Conservation (phyloP, 2,113 vertebrate species). For the Corydoras sp. region DNA sequence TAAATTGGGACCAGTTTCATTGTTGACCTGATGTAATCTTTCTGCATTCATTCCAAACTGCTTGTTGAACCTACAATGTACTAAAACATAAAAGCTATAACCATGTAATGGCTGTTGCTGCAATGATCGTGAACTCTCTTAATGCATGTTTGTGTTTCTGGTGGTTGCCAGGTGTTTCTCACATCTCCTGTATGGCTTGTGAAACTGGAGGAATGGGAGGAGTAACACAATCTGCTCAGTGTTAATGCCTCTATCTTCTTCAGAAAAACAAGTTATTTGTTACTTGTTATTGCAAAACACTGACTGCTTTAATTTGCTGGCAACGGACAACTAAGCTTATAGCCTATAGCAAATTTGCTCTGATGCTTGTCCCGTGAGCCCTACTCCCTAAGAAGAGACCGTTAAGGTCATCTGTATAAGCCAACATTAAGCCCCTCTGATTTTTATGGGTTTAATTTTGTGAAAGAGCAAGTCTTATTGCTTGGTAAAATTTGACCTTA, state of each 20-base stretch:
- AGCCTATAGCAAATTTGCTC: constrained; percentile 32
- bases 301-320: constrained; percentile 17
- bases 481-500: constrained; percentile 4
- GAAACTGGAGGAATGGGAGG: constrained; percentile 27
- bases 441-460: constrained; percentile 13
- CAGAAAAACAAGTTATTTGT: constrained; percentile 24
- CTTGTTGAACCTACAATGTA: too few relatives aligned
- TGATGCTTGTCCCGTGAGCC: constrained; percentile 29
- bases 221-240: constrained; percentile 45
- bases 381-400: constrained; percentile 31
- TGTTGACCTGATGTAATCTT: neutral
- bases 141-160: constrained; percentile 22
- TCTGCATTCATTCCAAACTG: neutral
- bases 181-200: constrained; percentile 29
- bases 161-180: constrained; percentile 37
- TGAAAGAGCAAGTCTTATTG: neutral
- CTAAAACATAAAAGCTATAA: neutral
- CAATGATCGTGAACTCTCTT: constrained; percentile 19
- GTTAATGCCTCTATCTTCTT: constrained; percentile 28
- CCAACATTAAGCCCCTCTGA: neutral
- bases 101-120: neutral
- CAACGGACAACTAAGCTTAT: constrained; percentile 36
- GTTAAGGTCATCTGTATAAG: constrained; percentile 14
- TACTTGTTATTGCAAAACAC: constrained; percentile 14
- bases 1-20: neutral